These are phyloP conservation scores for Minunthozetes semirufus DNA, from an alignment of 2,888 invertebrate species.

Conservation along the genomic window DNA sequence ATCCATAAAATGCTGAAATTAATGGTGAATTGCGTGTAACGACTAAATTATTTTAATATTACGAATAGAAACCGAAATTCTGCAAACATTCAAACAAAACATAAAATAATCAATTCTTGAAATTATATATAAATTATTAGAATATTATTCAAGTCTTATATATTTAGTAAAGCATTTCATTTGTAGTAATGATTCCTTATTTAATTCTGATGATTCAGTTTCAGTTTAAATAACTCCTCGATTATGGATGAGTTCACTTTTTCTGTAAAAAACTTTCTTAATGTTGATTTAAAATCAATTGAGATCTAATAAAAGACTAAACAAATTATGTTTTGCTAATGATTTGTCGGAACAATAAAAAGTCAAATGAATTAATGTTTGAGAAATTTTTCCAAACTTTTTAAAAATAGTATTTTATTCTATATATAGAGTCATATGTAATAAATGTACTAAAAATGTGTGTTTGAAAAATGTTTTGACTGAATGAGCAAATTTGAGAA, in stretches of 20 bases:
- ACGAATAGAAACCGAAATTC: background rate
- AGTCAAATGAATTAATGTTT: background rate
- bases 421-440: background rate
- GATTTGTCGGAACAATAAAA: background rate
- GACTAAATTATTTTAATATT: background rate
- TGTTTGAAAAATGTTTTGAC: no score
- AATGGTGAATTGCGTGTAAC: background rate
- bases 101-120: background rate
- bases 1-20: conserved; percentile 5
- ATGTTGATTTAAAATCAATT: no score
- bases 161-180: no score
- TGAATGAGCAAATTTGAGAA: no score
- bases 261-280: no score
- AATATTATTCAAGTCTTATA: background rate
- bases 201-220: no score
- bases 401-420: background rate
- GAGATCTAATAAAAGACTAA: background rate
- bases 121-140: background rate
- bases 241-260: no score
- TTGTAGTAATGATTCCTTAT: no score
- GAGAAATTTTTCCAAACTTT: background rate
- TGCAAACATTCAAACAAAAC: background rate
- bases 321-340: background rate
- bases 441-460: no score
- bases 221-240: no score